Percentiles rank a stretch among this genome's conserved stretches.
These are phyloP conservation scores for Ophion slaviceki DNA, from an alignment of 2,888 invertebrate genomes.

Conservation along the genomic window DNA sequence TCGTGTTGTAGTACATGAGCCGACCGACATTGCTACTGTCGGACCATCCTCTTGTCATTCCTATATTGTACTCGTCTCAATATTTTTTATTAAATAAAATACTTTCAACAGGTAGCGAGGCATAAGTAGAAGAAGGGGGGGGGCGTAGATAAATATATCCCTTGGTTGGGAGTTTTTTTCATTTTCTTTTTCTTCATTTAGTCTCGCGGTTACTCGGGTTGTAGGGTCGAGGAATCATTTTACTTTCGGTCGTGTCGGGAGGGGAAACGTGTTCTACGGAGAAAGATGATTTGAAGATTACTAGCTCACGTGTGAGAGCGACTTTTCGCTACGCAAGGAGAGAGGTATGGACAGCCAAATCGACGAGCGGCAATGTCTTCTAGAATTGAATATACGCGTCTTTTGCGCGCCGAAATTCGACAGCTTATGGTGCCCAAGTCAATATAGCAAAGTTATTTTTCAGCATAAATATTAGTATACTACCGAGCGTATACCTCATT, in stretches of 20 bases:
- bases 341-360: no score
- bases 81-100: constrained; percentile 51
- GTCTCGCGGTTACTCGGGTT: constrained; percentile 32
- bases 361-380: no score
- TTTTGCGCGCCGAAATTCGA: constrained; percentile 50
- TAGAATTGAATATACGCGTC: neutral
- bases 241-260: constrained; percentile 9
- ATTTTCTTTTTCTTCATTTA: constrained; percentile 3
- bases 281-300: constrained; percentile 40
- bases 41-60: constrained; percentile 53
- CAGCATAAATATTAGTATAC: neutral
- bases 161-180: constrained; percentile 18
- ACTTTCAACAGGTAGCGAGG: constrained; percentile 23
- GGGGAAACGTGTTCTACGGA: constrained; percentile 30
- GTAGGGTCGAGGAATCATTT: no score
- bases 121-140: constrained; percentile 5
- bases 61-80: constrained; percentile 52
- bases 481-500: neutral
- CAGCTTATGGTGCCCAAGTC: constrained; percentile 27
- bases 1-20: constrained; percentile 50
- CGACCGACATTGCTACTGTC: constrained; percentile 42
- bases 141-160: neutral
- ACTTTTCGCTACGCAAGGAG: neutral
- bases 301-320: neutral
- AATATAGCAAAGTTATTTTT: no score